Evolutionary conservation across 2,113 vertebrate species (phyloP).

Genomic region (Alethe diademata): DNA sequence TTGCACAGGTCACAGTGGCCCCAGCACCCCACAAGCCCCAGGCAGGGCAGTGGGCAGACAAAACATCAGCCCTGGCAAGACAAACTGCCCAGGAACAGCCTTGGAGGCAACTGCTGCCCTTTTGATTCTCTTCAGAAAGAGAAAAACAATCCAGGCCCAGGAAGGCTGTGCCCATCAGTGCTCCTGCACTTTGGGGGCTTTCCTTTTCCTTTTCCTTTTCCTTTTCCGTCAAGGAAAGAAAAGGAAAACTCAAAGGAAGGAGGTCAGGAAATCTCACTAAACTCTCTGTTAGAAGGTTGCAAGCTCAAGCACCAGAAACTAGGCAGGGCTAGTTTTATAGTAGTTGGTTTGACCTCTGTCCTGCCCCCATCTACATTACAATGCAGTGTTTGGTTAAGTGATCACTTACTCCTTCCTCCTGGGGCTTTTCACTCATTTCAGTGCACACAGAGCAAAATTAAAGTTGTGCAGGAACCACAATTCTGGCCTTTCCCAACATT

Average conservation of each 20-base stretch:
- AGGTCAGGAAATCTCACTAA: background rate
- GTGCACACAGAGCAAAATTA: background rate
- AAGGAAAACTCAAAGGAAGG: background rate
- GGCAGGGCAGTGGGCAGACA: no score
- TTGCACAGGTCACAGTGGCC: no score
- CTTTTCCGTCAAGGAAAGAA: no score
- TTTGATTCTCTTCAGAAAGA: no score
- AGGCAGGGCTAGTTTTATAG: background rate
- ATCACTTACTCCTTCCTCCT: conserved; percentile 28
- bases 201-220: no score
- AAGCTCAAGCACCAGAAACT: background rate
- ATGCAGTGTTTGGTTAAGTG: conserved; percentile 9
- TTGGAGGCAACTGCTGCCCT: no score
- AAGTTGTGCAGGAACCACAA: background rate
- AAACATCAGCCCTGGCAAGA: no score
- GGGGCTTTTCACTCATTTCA: conserved; percentile 1
- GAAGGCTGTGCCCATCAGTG: no score
- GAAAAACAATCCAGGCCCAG: no score
- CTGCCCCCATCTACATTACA: background rate
- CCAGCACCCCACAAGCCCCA: no score
- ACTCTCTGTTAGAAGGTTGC: background rate
- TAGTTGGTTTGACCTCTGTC: background rate
- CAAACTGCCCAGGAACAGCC: no score
- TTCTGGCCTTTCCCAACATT: background rate
- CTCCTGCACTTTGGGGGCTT: no score